Conservation (phyloP, 2,113 vertebrate species). For the Halcyon senegalensis region DNA sequence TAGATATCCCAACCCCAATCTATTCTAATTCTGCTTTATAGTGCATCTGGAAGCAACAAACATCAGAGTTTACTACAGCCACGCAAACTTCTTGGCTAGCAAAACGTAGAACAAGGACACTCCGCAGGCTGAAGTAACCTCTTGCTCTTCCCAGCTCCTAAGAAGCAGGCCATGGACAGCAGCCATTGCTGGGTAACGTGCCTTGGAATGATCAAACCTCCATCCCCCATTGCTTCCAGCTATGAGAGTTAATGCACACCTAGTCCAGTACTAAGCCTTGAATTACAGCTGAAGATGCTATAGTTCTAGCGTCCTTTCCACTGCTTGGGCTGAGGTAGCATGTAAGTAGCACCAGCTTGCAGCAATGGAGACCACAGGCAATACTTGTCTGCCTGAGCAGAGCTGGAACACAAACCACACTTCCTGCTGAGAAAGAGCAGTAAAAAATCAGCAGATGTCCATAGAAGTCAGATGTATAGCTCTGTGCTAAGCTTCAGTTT, state of each 20-base stretch:
- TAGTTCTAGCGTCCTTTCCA: rapidly evolving
- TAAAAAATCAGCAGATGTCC: not conserved
- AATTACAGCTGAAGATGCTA: not conserved
- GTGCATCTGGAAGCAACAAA: not conserved
- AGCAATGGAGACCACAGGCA: not conserved
- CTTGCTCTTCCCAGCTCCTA: not conserved
- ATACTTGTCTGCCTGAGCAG: not conserved
- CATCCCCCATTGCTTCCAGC: not conserved
- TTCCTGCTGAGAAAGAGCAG: not conserved
- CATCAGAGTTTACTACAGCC: not conserved
- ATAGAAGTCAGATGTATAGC: not conserved
- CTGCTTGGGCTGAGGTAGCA: not conserved
- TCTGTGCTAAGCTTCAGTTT: not conserved
- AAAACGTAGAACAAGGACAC: not conserved
- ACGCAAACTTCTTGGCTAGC: not conserved
- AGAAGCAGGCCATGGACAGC: not conserved
- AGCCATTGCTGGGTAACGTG: not conserved
- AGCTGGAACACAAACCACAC: not conserved
- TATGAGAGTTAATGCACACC: not conserved
- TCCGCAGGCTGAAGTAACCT: not conserved
- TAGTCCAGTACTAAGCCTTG: not conserved
- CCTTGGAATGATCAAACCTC: not conserved
- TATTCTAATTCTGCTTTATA: not conserved
- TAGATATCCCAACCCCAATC: not conserved
- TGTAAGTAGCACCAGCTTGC: rapidly evolving